A percentile compares a stretch with the other conserved stretches of the same genome.
These are phyloP conservation scores for Geotrypetes seraphini DNA, from an alignment of 2,797 vertebrate genomes.

Conservation along the genomic window DNA sequence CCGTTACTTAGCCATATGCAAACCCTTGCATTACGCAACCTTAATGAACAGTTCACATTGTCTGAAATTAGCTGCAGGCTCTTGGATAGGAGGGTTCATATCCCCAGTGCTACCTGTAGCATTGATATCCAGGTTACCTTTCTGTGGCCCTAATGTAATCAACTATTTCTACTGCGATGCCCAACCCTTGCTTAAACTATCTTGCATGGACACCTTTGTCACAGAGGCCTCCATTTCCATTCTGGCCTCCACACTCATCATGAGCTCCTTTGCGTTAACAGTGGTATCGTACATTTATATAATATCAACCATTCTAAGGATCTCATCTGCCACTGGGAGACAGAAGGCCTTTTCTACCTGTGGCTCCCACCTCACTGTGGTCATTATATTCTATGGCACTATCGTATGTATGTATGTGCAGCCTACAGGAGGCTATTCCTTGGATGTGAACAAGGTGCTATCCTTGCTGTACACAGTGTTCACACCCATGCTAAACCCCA, in stretches of 20 bases:
- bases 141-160: conserved; percentile 25
- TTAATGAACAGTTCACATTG: conserved; percentile 28
- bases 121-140: conserved; percentile 13
- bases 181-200: conserved; percentile 24
- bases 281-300: conserved; percentile 29
- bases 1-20: conserved; percentile 29
- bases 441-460: conserved; percentile 26
- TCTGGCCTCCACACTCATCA: conserved; percentile 12
- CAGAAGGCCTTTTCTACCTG: conserved; percentile 35
- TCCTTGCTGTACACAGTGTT: conserved; percentile 34
- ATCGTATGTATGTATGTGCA: conserved; percentile 37
- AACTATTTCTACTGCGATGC: conserved; percentile 39
- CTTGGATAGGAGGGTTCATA: conserved; percentile 19
- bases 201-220: conserved; percentile 20
- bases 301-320: conserved; percentile 20
- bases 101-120: conserved; percentile 10
- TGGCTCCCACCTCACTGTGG: conserved; percentile 28
- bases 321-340: conserved; percentile 18
- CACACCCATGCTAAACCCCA: conserved; percentile 28
- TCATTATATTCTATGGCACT: conserved; percentile 35
- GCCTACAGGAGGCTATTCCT: conserved; percentile 4
- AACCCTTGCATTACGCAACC: conserved; percentile 17
- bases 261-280: conserved; percentile 27
- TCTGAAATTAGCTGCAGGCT: conserved; percentile 18
- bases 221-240: conserved; percentile 21